Base-by-base conservation (phyloP, 2,797 vertebrate genomes). In the Megalops cyprinoides region DNA sequence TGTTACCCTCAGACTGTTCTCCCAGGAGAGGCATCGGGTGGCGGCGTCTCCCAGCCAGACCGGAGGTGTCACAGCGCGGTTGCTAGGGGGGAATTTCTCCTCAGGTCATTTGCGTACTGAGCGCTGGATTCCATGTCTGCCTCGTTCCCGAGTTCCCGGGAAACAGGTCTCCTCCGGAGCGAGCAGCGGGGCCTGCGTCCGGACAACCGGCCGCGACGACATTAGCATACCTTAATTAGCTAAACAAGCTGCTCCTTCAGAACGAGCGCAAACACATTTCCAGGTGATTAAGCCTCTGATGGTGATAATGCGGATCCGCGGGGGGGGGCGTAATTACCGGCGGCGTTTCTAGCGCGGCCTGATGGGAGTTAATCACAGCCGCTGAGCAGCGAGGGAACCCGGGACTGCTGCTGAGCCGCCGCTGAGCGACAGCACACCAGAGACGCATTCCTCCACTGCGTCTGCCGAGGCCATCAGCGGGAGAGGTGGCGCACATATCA, bases 221-320 rank as follows among this genome's bases (percentile, higher is more conserved):
- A 82, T 83, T 84, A 85, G 82, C 82, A 60, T 1, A 77, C 79
- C 42, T 89, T 90, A 90, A 92, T 92, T 91, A 91, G 85, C 58
- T 83, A 86, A 87, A 85, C 85, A 90, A 88, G 73, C 83, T 48
- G 83, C 86, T 81, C 67, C 84, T 85, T 89, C 82, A 82, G n/a
- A n/a, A 78, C 85, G 82, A 76, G 79, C 79, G 87, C 86, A 81
- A 89, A 84, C 85, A 84, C 62, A 37, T 85, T 91, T 91, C 86
- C 87, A 91, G 87, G 77, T 88, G 89, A 92, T 92, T 92, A 89
- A 83, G 85, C 82, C 84, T 88, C 83, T 86, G 82, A 90, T 88
- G 86, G 85, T 82, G 82, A 86, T 86, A 87, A 86, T 89, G 82
- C 84, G 20, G 88, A 91, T 20, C 34, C 20, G 86, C 88, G n/a